Percentiles rank a stretch among this genome's conserved stretches.
Evolutionary conservation across 2,888 invertebrate genomes (phyloP).

Genomic region (Heterodera filipjevi): DNA sequence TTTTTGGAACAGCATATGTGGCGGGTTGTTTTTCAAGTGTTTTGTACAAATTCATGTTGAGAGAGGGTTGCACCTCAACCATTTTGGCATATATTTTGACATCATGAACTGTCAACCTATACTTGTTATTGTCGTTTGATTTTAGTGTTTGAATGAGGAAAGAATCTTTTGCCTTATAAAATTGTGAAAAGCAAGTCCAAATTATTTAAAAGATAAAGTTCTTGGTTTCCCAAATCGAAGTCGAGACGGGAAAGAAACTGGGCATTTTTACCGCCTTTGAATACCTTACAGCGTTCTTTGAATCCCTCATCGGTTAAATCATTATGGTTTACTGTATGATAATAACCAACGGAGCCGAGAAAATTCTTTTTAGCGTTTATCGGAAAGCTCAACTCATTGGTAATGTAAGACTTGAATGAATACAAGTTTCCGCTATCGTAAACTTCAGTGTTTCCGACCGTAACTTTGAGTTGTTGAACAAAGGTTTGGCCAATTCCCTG

Average conservation of each 20-base stretch:
- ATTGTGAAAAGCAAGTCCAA: too few relatives aligned
- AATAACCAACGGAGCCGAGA: constrained; percentile 28
- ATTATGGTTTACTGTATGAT: constrained; percentile 9
- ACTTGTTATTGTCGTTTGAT: neutral
- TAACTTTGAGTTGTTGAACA: too few relatives aligned
- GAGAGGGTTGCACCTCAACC: too few relatives aligned
- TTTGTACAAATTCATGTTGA: too few relatives aligned
- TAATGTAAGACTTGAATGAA: constrained; percentile 28
- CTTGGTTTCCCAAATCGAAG: constrained; percentile 36
- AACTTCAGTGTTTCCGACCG: too few relatives aligned
- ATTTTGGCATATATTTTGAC: constrained; percentile 30
- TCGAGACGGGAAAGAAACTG: constrained; percentile 31
- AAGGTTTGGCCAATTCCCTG: constrained; percentile 30
- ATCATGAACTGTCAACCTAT: constrained; percentile 17
- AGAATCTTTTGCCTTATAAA: too few relatives aligned
- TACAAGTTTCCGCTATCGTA: too few relatives aligned
- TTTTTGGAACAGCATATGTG: constrained; percentile 35
- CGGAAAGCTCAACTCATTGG: constrained; percentile 24
- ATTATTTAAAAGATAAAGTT: too few relatives aligned
- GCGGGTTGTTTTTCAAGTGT: constrained; percentile 28
- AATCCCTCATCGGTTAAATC: constrained; percentile 13
- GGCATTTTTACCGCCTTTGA: neutral
- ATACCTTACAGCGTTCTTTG: neutral
- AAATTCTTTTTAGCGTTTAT: constrained; percentile 25
- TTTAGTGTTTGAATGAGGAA: too few relatives aligned